Conservation (phyloP, 2,113 vertebrate genomes). For the Pleuronectes platessa region DNA sequence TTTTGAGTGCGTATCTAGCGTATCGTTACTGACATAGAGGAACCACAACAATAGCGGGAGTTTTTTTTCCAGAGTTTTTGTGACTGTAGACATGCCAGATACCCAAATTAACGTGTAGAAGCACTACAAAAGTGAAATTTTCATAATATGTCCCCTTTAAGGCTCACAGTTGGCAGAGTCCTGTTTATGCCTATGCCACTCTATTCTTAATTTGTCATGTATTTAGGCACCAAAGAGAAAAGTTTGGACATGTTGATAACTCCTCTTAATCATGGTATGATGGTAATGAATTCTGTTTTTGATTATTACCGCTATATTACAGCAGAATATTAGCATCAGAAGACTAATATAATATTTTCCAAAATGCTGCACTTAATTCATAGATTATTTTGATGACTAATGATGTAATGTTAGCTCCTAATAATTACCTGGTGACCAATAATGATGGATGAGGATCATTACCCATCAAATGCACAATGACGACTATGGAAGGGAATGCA, state of each 20-base stretch:
- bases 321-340: not conserved
- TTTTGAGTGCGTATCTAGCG: too few species aligned
- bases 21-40: too few species aligned
- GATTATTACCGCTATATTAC: too few species aligned
- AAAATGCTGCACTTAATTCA: not conserved
- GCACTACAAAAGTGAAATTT: too few species aligned
- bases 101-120: too few species aligned
- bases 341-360: not conserved
- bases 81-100: too few species aligned
- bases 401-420: not conserved
- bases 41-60: too few species aligned
- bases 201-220: not conserved
- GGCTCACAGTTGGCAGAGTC: not conserved
- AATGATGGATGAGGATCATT: not conserved
- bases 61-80: too few species aligned
- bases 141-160: too few species aligned
- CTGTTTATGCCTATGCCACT: not conserved
- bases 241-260: not conserved
- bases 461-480: constrained; percentile 38
- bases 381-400: not conserved
- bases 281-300: too few species aligned
- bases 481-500: constrained; percentile 40
- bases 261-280: not conserved
- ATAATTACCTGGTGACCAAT: not conserved
- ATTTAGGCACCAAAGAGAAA: not conserved